phyloP scores from a whole-genome alignment of 2,888 invertebrate genomes.

The Nomada flava region DNA sequence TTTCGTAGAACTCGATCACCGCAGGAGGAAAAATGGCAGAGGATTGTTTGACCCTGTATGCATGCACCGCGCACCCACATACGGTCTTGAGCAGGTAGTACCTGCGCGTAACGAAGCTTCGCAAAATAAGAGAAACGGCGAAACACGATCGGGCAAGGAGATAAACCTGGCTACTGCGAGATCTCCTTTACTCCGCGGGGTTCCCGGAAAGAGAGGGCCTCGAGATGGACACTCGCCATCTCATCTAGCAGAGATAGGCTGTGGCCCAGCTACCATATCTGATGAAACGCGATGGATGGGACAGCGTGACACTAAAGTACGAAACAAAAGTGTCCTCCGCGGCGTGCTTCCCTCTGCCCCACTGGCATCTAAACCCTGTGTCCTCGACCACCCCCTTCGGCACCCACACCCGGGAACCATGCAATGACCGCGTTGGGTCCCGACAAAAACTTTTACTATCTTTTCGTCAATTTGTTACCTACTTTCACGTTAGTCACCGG shows the following conservation, averaged over 20 bases:
- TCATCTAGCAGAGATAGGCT: slow-evolving; percentile 77
- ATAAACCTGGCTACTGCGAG: slow-evolving; percentile 77
- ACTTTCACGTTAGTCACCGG: slow-evolving; percentile 23
- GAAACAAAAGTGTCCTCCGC: slow-evolving; percentile 74
- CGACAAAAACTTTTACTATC: slow-evolving; percentile 43
- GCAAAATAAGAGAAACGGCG: slow-evolving; percentile 74
- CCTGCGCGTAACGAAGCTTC: slow-evolving; percentile 71
- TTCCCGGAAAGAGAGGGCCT: slow-evolving; percentile 78
- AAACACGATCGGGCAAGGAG: slow-evolving; percentile 77
- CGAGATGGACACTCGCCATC: slow-evolving; percentile 75
- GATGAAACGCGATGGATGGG: slow-evolving; percentile 76
- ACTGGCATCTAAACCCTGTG: slow-evolving; percentile 27
- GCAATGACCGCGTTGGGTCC: slow-evolving; percentile 15
- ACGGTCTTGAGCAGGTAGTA: slow-evolving; percentile 61
- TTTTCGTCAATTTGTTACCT: slow-evolving; percentile 48
- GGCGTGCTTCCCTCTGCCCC: slow-evolving; percentile 40
- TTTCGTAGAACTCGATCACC: not conserved
- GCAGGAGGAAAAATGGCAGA: not conserved
- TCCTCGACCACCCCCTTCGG: slow-evolving; percentile 45
- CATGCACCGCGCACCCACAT: slow-evolving; percentile 40
- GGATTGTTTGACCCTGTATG: slow-evolving; percentile 5
- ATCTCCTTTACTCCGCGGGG: slow-evolving; percentile 72
- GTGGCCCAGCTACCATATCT: slow-evolving; percentile 75
- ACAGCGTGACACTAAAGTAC: slow-evolving; percentile 74
- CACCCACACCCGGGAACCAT: slow-evolving; percentile 41